Conservation (phyloP, 1,140 invertebrate species). For the Macrobrachium nipponense region DNA sequence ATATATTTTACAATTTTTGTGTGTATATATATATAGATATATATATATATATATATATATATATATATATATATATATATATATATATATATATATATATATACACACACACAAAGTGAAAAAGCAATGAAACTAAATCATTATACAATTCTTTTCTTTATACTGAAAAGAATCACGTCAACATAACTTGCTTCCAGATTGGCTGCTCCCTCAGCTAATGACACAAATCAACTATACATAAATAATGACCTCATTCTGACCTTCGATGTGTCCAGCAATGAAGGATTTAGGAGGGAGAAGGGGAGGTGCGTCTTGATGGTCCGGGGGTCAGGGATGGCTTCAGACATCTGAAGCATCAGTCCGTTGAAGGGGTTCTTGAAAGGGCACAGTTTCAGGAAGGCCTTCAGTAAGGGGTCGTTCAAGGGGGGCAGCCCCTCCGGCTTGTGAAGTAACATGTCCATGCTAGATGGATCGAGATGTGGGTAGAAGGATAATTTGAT, state of each 20-base stretch:
- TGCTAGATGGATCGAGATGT: neutral
- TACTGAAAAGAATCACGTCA: no score
- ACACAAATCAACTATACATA: no score
- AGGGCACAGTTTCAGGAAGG: slow-evolving; percentile 8
- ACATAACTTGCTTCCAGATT: no score
- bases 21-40: no score
- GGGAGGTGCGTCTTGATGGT: slow-evolving; percentile 60
- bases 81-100: no score
- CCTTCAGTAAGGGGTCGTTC: slow-evolving; percentile 4
- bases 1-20: no score
- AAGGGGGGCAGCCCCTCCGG: neutral
- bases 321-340: slow-evolving; percentile 16
- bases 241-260: slow-evolving; percentile 69
- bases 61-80: no score
- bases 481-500: neutral
- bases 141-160: no score
- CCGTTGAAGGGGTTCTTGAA: slow-evolving; percentile 22
- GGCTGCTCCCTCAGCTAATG: no score
- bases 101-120: no score
- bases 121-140: no score
- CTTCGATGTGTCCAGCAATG: slow-evolving; percentile 69
- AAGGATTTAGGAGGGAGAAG: slow-evolving; percentile 38
- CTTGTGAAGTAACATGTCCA: neutral
- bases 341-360: slow-evolving; percentile 21
- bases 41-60: no score